phyloP scores from a whole-genome alignment of 2,888 invertebrate species.

The Neoscelio sp. region DNA sequence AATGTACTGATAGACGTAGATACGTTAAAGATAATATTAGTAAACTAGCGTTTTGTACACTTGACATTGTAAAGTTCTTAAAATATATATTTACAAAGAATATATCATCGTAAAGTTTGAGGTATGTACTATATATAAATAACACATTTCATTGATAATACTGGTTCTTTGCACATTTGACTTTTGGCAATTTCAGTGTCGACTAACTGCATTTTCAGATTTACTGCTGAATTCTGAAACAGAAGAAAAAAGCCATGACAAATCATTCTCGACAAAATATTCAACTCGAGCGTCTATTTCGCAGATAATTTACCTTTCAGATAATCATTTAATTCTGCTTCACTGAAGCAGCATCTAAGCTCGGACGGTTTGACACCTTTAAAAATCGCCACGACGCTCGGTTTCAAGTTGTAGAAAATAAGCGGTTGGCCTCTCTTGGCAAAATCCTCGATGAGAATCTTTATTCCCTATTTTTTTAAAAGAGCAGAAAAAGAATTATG shows the following conservation, averaged over 20 bases:
- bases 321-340: constrained; percentile 84
- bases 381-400: constrained; percentile 85
- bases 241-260: constrained; percentile 5
- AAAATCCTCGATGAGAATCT: constrained; percentile 85
- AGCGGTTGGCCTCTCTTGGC: constrained; percentile 85
- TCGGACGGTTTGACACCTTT: constrained; percentile 85
- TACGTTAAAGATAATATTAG: too few relatives aligned
- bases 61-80: constrained; percentile 29
- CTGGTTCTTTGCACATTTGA: constrained; percentile 25
- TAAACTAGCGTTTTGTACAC: constrained; percentile 18
- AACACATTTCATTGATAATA: constrained; percentile 55
- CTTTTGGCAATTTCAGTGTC: constrained; percentile 48
- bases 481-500: too few relatives aligned
- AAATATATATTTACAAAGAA: constrained; percentile 63
- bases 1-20: too few relatives aligned
- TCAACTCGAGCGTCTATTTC: too few relatives aligned
- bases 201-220: constrained; percentile 53
- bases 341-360: constrained; percentile 85
- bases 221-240: constrained; percentile 67
- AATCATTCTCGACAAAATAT: too few relatives aligned
- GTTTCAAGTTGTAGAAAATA: constrained; percentile 85
- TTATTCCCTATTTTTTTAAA: constrained; percentile 87
- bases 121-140: constrained; percentile 47
- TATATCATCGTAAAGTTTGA: too few relatives aligned
- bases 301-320: constrained; percentile 84